Conservation (phyloP, 2,797 vertebrate genomes). For the Gambelia wislizenii region DNA sequence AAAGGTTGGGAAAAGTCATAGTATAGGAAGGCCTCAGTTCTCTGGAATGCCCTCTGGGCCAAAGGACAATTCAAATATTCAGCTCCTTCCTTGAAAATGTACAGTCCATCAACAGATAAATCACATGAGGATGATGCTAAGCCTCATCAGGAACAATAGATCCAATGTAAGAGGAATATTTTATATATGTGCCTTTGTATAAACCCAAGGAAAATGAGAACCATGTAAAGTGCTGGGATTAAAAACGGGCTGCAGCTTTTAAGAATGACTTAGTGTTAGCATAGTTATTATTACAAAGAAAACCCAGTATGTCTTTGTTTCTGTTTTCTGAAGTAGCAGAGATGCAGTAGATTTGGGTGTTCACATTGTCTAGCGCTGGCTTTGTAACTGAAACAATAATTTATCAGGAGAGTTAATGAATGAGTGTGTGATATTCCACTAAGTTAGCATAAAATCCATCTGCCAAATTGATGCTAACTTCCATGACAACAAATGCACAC, state of each 20-base stretch:
- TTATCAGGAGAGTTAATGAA: conserved; percentile 43
- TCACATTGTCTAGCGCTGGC: conserved; percentile 40
- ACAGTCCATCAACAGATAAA: not conserved
- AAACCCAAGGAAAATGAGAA: conserved; percentile 31
- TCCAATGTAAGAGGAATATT: not conserved
- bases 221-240: conserved; percentile 50
- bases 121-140: not conserved
- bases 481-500: conserved; percentile 47
- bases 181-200: not conserved
- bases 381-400: conserved; percentile 33
- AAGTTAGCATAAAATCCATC: conserved; percentile 61
- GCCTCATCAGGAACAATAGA: not conserved
- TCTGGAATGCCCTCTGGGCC: not conserved
- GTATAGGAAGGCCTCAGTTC: not conserved
- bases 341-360: not conserved
- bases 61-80: not conserved
- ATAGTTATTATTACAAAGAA: not conserved
- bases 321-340: conserved; percentile 43
- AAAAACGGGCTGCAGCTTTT: conserved; percentile 40
- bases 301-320: not conserved
- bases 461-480: conserved; percentile 49
- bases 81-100: not conserved
- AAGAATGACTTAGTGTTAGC: not conserved
- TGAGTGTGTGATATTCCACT: not conserved
- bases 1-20: not conserved